Base-by-base conservation (phyloP, 2,113 vertebrate genomes). In the Pao palembangensis region DNA sequence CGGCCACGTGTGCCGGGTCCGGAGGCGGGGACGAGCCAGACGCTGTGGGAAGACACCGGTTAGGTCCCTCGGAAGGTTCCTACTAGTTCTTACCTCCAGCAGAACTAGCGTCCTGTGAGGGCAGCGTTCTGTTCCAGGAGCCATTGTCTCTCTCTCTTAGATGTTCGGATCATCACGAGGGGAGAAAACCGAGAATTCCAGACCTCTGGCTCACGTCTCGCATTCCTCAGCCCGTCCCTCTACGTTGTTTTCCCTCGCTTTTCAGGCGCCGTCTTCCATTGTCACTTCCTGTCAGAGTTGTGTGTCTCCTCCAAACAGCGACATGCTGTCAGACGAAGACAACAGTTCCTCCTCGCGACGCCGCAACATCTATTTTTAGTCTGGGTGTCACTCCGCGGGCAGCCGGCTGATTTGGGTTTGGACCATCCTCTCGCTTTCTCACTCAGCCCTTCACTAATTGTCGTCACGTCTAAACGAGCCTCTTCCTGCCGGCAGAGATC, bases 311-410 rank as follows among this genome's bases (percentile, higher is more conserved):
- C 13, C 11, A 18, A 49, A 34, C 31, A 7, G 5, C 44, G 23
- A 51, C 31, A 59, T 7, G 49, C 21, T 23, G 60, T 20, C 19
- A 51, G 48, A 31, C 28, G 28, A 51, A 51, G 41, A 43, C 20
- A 46, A 23, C 21, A 3, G 21, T 23, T 3, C 21, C 21, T 23
- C 21, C 21, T 23, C 21, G 21, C 21, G 21, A 23, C 21, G 21
- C 21, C 3, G 21, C 21, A 47, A 34, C 34, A 3, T 52, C 46
- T 69, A 61, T 66, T 61, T 71, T 63, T 57, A 54, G 54, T 57
- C 28, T 25, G 21, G 42, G 55, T 16, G 47, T 50, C 49, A 43
- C 52, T n/a, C n/a, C n/a, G n/a, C n/a, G n/a, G n/a, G n/a, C n/a
- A n/a, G n/a, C n/a, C n/a, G n/a, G n/a, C n/a, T 10, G 54, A 60